Base-by-base conservation (phyloP, 2,113 vertebrate species). In the Meles meles region DNA sequence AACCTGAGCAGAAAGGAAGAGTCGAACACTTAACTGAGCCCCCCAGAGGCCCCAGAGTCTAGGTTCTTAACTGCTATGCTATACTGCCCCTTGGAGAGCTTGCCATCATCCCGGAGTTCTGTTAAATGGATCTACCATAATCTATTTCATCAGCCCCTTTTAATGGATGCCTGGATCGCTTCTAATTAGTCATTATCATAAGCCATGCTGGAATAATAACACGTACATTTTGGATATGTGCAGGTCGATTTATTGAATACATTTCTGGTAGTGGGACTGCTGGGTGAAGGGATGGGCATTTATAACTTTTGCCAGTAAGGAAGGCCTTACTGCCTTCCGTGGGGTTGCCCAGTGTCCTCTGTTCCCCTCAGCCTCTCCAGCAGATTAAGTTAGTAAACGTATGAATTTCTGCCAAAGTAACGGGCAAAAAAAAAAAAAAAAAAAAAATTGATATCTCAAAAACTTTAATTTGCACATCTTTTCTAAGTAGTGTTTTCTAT, bases 301-400 rank as follows among this genome's bases (percentile, higher is more conserved):
- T 39, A 25, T 77, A 18, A 47, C 25, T 61, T 61, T 61, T 90
- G 86, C 76, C 65, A 15, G 44, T n/a, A n/a, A n/a, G n/a, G n/a
- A n/a, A n/a, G n/a, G 34, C 37, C 3, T 2, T 10, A 3, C 29
- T 69, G 18, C 47, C 31, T 61, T 20, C 29, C 0, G 0, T 27
- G 21, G 27, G 20, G 4, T 31, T 37, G 23, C 18, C 11, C n/a
- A 29, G 3, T 25, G 74, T 88, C 39, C n/a, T 31, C 29, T 63
- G 49, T 61, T 84, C 52, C 44, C n/a, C 42, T n/a, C 74, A 69
- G 44, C 37, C 44, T 89, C 14, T 72, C 21, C 44, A 83, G 52
- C 29, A 71, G n/a, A 57, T 67, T 42, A 23, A 18, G 37, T 61
- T 29, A 76, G 2, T 25, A 39, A 76, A 63, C 39, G 63, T 96